Base-by-base conservation (phyloP, 1,140 invertebrate genomes). In the Mactra quadrangularis region DNA sequence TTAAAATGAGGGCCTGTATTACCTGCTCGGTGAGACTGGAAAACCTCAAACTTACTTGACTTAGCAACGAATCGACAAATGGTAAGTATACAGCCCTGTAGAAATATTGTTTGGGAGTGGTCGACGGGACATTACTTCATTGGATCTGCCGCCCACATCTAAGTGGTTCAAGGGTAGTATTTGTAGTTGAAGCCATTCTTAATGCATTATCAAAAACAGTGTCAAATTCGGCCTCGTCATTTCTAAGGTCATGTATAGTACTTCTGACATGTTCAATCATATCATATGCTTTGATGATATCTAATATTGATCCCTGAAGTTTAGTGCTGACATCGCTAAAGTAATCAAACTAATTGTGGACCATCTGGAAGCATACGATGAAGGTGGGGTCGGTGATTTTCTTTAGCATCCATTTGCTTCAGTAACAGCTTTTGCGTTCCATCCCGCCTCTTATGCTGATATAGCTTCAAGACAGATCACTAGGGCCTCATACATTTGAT, bases 111-210 rank as follows among this genome's bases (percentile, higher is more conserved):
- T 84, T 72, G 31, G 66, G 19, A 27, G 25, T 45, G 29, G 27
- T 9, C 3, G 82, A 66, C 19, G 82, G 77, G 13, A 82, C 55
- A 35, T 86, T 86, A 27, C 27, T 84, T 53, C 82, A 45, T 29
- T 84, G 76, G 35, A 78, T 86, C 70, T 87, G 85, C n/a, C 45
- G 19, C 6, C 45, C 66, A 50, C 84, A 86, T 60, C 84, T 35
- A 9, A 84, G 84, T 4, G 79, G 35, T 31, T 81, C 17, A 25
- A 87, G 47, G 29, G 53, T 15, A 35, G 47, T n/a, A 15, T 35
- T 64, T 15, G 78, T 27, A 27, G 13, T 68, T 55, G 3, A 13
- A 59, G 78, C 78, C 86, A 87, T 83, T 31, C 52, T 13, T 59
- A 31, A 35, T 52, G 60, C 55, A 27, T 64, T 57, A 11, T 27